These are phyloP conservation scores for Malurus cyaneus DNA, from an alignment of 2,113 vertebrate species.

Conservation along the genomic window DNA sequence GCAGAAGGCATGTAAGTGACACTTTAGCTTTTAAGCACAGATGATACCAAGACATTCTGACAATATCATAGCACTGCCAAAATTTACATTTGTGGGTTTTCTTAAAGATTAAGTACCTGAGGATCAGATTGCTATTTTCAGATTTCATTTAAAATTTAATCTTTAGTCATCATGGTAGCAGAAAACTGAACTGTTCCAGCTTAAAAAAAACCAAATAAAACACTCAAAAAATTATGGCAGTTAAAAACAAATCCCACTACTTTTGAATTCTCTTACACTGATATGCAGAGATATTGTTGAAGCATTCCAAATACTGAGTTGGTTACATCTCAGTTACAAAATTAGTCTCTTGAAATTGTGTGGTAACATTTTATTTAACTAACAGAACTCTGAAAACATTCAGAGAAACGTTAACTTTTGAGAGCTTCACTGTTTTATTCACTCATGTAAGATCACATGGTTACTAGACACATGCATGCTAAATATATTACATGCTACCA, in stretches of 20 bases:
- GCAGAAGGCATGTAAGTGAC: background rate
- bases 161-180: background rate
- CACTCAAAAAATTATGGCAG: background rate
- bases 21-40: background rate
- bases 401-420: background rate
- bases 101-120: background rate
- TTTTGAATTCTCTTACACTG: background rate
- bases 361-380: background rate
- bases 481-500: constrained; percentile 34
- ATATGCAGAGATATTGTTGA: background rate
- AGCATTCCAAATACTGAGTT: background rate
- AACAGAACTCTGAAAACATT: background rate
- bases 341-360: background rate
- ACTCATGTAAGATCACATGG: background rate
- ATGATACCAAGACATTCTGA: background rate
- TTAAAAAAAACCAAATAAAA: background rate
- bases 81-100: background rate
- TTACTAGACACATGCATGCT: constrained; percentile 17
- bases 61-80: background rate
- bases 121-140: background rate
- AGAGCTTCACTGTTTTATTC: background rate
- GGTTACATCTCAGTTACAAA: background rate
- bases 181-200: background rate
- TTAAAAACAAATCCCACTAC: background rate
- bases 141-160: background rate